Percentiles rank a stretch among this genome's conserved stretches.
These are phyloP conservation scores for Drosophila limbata DNA, from an alignment of 2,888 invertebrate genomes.

Conservation along the genomic window DNA sequence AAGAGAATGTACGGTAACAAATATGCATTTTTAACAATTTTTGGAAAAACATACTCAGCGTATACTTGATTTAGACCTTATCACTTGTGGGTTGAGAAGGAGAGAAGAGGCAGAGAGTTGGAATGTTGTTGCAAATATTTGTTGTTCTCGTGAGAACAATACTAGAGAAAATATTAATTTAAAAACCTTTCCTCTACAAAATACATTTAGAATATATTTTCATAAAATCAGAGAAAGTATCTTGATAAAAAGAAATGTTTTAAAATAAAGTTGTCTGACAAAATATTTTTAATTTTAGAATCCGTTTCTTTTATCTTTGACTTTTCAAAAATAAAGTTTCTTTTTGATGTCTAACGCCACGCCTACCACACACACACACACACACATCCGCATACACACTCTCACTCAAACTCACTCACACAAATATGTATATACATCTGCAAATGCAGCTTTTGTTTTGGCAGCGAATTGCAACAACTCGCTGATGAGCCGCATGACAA, in stretches of 20 bases:
- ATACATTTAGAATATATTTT: too few species aligned
- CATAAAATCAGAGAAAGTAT: too few species aligned
- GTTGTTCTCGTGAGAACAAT: too few species aligned
- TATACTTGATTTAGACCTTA: neutral
- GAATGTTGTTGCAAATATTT: too few species aligned
- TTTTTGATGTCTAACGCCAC: slow-evolving; percentile 11
- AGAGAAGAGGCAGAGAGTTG: too few species aligned
- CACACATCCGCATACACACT: neutral
- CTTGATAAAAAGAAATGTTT: too few species aligned
- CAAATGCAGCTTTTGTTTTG: slow-evolving; percentile 45
- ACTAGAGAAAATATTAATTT: too few species aligned
- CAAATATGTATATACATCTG: neutral
- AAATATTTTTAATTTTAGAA: neutral
- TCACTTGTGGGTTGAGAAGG: neutral
- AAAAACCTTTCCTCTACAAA: too few species aligned
- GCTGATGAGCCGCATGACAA: slow-evolving; percentile 66
- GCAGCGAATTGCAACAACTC: slow-evolving; percentile 35
- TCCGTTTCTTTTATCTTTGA: neutral
- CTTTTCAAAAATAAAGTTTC: neutral
- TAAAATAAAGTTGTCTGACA: too few species aligned
- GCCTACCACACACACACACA: slow-evolving; percentile 8
- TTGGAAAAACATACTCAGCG: neutral
- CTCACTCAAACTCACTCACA: neutral
- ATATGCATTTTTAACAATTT: too few species aligned
- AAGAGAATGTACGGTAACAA: neutral